Conservation (phyloP, 2,888 invertebrate species). For the Drosophila crucigera region DNA sequence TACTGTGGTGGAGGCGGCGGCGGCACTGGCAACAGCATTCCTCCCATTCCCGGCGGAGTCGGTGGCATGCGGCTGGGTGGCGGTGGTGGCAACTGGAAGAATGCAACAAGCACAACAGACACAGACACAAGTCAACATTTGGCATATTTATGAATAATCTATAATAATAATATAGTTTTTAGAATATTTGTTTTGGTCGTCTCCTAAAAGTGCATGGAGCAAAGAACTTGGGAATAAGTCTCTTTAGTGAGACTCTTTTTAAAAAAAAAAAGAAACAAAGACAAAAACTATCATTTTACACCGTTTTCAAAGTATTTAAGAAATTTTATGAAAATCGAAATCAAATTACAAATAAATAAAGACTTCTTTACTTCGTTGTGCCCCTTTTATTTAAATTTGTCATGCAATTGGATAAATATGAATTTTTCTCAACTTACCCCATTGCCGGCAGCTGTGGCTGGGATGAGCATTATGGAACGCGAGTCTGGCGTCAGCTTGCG, state of each 20-base stretch:
- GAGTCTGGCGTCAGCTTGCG: conserved; percentile 61
- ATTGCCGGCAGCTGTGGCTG: conserved; percentile 77
- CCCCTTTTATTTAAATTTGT: background rate
- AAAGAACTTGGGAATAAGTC: background rate
- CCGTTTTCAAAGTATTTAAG: background rate
- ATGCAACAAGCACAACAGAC: background rate
- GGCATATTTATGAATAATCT: background rate
- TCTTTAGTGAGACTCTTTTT: too few species aligned
- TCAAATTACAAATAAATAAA: too few species aligned
- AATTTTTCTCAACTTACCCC: conserved; percentile 65
- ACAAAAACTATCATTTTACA: background rate
- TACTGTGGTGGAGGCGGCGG: conserved; percentile 71
- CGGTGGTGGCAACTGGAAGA: conserved; percentile 62
- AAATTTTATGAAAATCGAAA: background rate
- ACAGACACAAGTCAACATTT: background rate
- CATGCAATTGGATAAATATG: background rate
- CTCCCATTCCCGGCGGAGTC: conserved; percentile 62
- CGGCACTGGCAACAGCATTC: conserved; percentile 58
- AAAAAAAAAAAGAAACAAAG: too few species aligned
- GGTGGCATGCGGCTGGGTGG: conserved; percentile 69
- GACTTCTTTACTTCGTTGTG: too few species aligned
- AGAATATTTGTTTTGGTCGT: background rate
- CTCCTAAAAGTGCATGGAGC: background rate
- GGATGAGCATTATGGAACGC: conserved; percentile 83
- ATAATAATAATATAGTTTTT: background rate